Evolutionary conservation across 2,888 invertebrate species (phyloP).

Genomic region (Sphaeridia pumilis): DNA sequence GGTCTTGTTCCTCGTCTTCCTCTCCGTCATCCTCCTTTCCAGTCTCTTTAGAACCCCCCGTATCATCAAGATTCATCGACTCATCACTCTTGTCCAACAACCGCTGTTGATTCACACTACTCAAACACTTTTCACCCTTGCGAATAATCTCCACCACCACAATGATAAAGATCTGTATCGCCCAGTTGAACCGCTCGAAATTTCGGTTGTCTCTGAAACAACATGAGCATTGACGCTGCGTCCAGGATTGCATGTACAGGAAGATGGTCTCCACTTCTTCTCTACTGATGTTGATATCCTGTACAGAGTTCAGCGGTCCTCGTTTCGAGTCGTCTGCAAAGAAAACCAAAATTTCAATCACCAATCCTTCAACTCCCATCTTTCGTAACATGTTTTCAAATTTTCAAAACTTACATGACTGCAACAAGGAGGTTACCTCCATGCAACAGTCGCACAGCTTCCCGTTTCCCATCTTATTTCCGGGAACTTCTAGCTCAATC

Average conservation of each 20-base stretch:
- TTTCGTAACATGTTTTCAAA: too few species aligned
- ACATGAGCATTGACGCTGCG: slow-evolving; percentile 89
- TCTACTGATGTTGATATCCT: slow-evolving; percentile 38
- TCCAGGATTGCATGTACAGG: slow-evolving; percentile 78
- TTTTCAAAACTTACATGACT: slow-evolving; percentile 55
- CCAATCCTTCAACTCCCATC: neutral
- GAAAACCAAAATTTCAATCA: neutral
- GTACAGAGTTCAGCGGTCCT: slow-evolving; percentile 28
- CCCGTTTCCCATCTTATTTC: slow-evolving; percentile 33
- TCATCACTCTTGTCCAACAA: slow-evolving; percentile 37
- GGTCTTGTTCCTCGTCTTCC: slow-evolving; percentile 17
- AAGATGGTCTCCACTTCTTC: slow-evolving; percentile 72
- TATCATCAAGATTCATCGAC: slow-evolving; percentile 22
- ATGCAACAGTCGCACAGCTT: slow-evolving; percentile 87
- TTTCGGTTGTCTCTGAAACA: slow-evolving; percentile 85
- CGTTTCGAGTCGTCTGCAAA: slow-evolving; percentile 31
- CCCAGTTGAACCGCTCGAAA: slow-evolving; percentile 76
- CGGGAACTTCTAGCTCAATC: too few species aligned
- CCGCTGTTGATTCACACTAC: slow-evolving; percentile 36
- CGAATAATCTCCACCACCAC: slow-evolving; percentile 72
- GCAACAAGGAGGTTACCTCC: slow-evolving; percentile 82
- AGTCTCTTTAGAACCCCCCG: slow-evolving; percentile 25
- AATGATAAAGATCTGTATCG: slow-evolving; percentile 76
- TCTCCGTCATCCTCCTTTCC: slow-evolving; percentile 6
- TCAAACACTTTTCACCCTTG: slow-evolving; percentile 49